phyloP scores from a whole-genome alignment of 2,113 vertebrate species.

The Limnothrissa miodon region DNA sequence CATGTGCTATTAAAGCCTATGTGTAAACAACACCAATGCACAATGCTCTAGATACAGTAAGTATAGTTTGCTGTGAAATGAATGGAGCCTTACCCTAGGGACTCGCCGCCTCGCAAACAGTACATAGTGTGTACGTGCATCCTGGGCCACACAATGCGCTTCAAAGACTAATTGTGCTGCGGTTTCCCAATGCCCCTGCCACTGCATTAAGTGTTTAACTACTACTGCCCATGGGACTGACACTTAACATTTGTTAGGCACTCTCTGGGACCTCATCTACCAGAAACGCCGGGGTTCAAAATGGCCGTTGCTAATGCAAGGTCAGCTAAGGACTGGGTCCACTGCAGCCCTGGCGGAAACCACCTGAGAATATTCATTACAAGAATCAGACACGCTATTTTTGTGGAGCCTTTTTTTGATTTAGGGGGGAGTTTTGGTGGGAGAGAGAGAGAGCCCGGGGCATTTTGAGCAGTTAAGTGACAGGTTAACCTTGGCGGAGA shows the following conservation, averaged over 20 bases:
- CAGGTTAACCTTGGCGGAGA: conserved; percentile 13
- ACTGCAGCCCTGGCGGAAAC: not conserved
- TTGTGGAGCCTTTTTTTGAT: not conserved
- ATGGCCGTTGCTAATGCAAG: not conserved
- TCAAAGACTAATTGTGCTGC: not conserved
- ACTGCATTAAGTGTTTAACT: no score
- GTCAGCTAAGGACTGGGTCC: not conserved
- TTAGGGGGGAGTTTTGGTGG: not conserved
- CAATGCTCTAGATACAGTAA: conserved; percentile 4
- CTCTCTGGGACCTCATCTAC: not conserved
- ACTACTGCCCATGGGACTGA: not conserved
- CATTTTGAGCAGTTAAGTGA: conserved; percentile 10
- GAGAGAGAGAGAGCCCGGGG: not conserved
- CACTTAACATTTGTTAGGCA: not conserved
- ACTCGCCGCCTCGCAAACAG: not conserved
- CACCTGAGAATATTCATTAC: not conserved
- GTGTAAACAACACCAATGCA: conserved; percentile 14
- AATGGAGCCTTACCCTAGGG: not conserved
- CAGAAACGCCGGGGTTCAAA: not conserved
- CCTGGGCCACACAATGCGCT: not conserved
- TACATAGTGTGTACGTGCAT: not conserved
- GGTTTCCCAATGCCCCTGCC: not conserved
- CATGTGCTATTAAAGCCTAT: not conserved
- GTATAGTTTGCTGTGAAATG: not conserved
- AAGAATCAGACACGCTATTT: not conserved